These are phyloP conservation scores for Eueides isabella DNA, from an alignment of 1,140 invertebrate species.

Conservation along the genomic window DNA sequence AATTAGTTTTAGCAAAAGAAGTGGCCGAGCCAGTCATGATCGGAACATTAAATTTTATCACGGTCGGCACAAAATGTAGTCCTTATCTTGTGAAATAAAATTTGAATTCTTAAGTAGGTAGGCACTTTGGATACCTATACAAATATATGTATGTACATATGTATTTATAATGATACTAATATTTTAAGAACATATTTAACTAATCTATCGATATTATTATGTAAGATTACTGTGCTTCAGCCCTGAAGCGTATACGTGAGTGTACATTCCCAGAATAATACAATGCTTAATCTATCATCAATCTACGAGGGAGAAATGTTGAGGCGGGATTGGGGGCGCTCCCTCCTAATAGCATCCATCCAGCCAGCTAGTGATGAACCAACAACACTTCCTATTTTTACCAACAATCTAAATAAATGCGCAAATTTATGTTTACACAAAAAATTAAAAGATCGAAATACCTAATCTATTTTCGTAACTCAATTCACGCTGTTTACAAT, in stretches of 20 bases:
- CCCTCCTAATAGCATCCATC: constrained; percentile 48
- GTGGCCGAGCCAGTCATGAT: not conserved
- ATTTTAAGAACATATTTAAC: not conserved
- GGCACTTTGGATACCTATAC: not conserved
- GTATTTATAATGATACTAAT: not conserved
- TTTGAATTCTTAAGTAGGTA: constrained; percentile 4
- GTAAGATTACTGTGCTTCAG: not conserved
- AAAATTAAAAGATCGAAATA: constrained; percentile 6
- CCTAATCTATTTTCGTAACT: constrained; percentile 18
- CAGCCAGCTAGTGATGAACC: constrained; percentile 38
- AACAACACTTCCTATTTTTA: constrained; percentile 48
- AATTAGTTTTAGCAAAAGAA: not conserved
- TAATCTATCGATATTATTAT: not conserved
- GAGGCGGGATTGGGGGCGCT: constrained; percentile 43
- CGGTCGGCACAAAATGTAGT: constrained; percentile 1
- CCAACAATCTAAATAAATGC: constrained; percentile 36
- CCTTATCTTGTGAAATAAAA: constrained; percentile 5
- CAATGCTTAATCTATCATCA: constrained; percentile 64
- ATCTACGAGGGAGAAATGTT: constrained; percentile 46
- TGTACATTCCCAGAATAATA: constrained; percentile 34
- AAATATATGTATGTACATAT: too few relatives aligned
- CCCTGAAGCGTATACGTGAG: constrained; percentile 23
- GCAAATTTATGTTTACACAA: constrained; percentile 8
- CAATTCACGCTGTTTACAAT: constrained; percentile 16
- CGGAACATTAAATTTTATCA: constrained; percentile 1